A percentile compares a stretch with the other conserved stretches of the same genome.
phyloP scores from a whole-genome alignment of 2,113 vertebrate species.

The Cephalopholis sonnerati region DNA sequence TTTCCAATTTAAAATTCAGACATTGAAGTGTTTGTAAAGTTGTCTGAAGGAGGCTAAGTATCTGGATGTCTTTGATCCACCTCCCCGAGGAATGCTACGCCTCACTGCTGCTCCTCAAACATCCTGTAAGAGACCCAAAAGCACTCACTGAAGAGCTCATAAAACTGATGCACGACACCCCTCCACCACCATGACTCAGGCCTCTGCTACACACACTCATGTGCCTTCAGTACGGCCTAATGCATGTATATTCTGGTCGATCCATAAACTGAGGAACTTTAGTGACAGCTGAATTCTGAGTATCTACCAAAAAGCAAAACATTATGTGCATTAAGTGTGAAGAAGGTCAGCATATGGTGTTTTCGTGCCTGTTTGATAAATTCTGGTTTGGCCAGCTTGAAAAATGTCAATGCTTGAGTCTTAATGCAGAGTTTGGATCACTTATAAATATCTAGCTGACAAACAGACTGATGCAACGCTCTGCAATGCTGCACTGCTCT shows the following conservation, averaged over 20 bases:
- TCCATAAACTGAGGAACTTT: background rate
- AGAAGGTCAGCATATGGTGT: background rate
- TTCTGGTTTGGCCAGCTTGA: too few relatives aligned
- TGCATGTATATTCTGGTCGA: background rate
- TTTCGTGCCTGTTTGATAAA: too few relatives aligned
- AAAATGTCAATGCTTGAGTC: too few relatives aligned
- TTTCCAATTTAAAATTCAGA: background rate
- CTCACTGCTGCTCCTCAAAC: slow-evolving; percentile 64
- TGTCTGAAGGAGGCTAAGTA: slow-evolving; percentile 34
- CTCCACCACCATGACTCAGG: slow-evolving; percentile 21
- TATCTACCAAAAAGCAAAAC: too few relatives aligned
- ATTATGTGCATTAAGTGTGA: background rate
- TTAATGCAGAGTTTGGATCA: background rate
- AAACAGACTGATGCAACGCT: background rate
- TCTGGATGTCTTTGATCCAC: slow-evolving; percentile 74
- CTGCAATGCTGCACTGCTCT: background rate
- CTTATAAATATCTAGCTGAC: background rate
- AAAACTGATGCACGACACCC: slow-evolving; percentile 38
- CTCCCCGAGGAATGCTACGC: slow-evolving; percentile 47
- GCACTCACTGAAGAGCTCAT: slow-evolving; percentile 58
- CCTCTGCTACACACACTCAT: background rate
- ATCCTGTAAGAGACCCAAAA: slow-evolving; percentile 33
- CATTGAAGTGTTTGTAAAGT: slow-evolving; percentile 40
- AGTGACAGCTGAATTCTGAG: background rate
- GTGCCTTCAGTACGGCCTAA: background rate